Evolutionary conservation across 2,113 vertebrate species (phyloP).

Genomic region (Alosa alosa): DNA sequence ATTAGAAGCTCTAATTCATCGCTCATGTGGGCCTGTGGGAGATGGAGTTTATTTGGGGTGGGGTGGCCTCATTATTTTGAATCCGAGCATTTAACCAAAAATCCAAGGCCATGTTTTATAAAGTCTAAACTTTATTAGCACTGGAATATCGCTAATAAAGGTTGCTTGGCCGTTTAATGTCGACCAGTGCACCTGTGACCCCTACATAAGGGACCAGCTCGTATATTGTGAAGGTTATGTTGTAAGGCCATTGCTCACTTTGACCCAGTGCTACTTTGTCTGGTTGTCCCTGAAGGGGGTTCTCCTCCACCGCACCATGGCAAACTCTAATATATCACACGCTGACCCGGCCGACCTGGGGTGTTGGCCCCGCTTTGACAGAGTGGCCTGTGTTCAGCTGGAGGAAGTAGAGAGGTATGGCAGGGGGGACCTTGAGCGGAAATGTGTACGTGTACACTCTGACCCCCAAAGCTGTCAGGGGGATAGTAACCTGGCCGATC

Average conservation of each 20-base stretch:
- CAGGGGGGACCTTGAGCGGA: slow-evolving; percentile 8
- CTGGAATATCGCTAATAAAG: not conserved
- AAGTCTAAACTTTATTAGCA: too few species aligned
- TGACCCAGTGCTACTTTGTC: not conserved
- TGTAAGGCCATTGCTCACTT: not conserved
- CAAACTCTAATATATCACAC: not conserved
- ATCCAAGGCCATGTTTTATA: not conserved
- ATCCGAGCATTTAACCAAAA: not conserved
- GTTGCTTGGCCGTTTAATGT: not conserved
- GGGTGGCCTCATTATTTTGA: not conserved
- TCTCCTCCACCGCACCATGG: not conserved
- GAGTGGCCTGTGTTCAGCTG: not conserved
- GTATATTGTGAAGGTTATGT: not conserved
- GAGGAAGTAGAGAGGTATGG: not conserved
- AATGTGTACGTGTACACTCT: not conserved
- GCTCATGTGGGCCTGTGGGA: not conserved
- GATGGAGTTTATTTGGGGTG: not conserved
- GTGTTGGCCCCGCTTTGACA: not conserved
- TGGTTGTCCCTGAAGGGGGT: not conserved
- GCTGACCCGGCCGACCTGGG: not conserved
- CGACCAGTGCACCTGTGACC: not conserved
- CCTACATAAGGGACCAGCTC: not conserved
- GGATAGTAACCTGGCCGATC: slow-evolving; percentile 27
- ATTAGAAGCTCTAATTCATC: not conserved
- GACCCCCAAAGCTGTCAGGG: slow-evolving; percentile 28